These are phyloP conservation scores for Aphidius ervi DNA, from an alignment of 1,140 invertebrate genomes.

Conservation along the genomic window DNA sequence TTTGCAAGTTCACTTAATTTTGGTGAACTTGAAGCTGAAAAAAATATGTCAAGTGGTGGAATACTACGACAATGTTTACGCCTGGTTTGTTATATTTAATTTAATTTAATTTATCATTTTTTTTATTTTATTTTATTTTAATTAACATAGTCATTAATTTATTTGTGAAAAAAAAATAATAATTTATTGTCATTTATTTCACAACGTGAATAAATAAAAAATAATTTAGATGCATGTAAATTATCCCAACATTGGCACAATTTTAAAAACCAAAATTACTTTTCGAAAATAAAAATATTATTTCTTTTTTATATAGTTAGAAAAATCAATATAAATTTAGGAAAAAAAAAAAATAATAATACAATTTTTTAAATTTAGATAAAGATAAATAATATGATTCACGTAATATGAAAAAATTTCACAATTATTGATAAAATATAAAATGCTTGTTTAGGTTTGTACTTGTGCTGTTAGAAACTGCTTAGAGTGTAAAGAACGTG, in stretches of 20 bases:
- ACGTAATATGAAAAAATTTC: conserved; percentile 9
- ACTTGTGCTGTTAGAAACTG: conserved; percentile 97
- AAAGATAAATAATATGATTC: background rate
- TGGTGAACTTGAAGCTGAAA: conserved; percentile 96
- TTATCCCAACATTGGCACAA: no score
- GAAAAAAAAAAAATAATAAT: no score
- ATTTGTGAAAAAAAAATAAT: background rate
- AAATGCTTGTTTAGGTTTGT: conserved; percentile 74
- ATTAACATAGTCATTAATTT: no score
- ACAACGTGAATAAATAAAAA: no score
- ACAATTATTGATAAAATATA: conserved; percentile 28
- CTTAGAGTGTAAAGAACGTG: conserved; percentile 93
- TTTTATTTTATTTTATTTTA: background rate
- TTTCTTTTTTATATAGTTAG: background rate
- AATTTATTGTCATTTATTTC: background rate
- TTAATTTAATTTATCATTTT: background rate
- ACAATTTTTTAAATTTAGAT: background rate
- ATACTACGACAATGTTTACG: conserved; percentile 94
- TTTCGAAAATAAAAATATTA: conserved; percentile 1
- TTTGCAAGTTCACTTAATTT: conserved; percentile 97
- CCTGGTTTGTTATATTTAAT: conserved; percentile 65
- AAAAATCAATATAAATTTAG: background rate
- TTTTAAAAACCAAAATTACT: no score
- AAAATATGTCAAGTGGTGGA: conserved; percentile 99
- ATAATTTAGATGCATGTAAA: no score